phyloP scores from a whole-genome alignment of 2,797 vertebrate genomes.

The Diplodus sargus region DNA sequence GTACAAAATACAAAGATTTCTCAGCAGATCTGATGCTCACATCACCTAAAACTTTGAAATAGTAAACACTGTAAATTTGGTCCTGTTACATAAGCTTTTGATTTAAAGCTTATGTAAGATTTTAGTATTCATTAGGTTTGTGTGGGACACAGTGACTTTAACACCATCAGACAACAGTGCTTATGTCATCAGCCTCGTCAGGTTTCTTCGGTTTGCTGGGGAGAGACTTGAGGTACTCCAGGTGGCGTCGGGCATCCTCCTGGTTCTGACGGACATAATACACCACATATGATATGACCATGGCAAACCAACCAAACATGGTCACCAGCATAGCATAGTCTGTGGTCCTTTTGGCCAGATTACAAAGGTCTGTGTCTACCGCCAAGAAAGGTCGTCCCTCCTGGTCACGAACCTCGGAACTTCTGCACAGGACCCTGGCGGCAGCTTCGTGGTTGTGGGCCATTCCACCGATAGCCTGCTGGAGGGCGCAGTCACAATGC shows the following conservation, averaged over 20 bases:
- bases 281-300: conserved; percentile 99
- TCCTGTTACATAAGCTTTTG: conserved; percentile 54
- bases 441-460: conserved; percentile 95
- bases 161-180: conserved; percentile 93
- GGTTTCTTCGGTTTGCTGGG: conserved; percentile 99
- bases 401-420: conserved; percentile 92
- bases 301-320: conserved; percentile 99
- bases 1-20: conserved; percentile 65
- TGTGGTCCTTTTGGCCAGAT: conserved; percentile 96
- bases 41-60: conserved; percentile 58
- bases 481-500: conserved; percentile 98
- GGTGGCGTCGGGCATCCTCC: conserved; percentile 96
- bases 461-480: conserved; percentile 97
- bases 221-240: conserved; percentile 99
- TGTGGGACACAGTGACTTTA: conserved; percentile 8
- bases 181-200: conserved; percentile 95
- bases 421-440: conserved; percentile 94
- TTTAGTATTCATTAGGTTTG: conserved; percentile 47
- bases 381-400: conserved; percentile 94
- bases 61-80: conserved; percentile 67
- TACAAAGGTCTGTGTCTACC: conserved; percentile 95
- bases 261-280: conserved; percentile 99
- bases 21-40: conserved; percentile 47
- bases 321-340: conserved; percentile 99
- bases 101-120: conserved; percentile 1